Evolutionary conservation across 2,797 vertebrate species (phyloP), one percentile per base, ranked within the genome.

Genomic region (Coranthus polyacanthus): DNA sequence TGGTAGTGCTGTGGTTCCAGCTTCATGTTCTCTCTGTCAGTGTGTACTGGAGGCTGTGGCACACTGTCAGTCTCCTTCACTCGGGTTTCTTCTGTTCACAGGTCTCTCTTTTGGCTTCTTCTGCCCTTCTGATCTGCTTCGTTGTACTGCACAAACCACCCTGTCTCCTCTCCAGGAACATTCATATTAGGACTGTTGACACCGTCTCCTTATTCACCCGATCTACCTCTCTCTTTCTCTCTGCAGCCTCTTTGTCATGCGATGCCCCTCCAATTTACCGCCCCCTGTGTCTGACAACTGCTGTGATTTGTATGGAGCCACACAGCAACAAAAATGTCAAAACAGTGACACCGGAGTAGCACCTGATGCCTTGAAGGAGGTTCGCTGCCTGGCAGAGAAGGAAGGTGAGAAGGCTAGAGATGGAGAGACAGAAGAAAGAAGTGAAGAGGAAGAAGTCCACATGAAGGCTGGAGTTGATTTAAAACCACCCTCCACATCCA

Each of bases 261-360:
- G 16, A 26, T 41, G 36, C 39, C 22, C 29, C 16, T 47, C 21
- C 13, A 20, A 6, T 20, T 53, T 59, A 54, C 24, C 12, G 21
- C 21, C 16, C 8, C 24, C 37, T 2, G 2, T 34, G 32, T 39
- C 68, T 51, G 37, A 38, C 52, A 57, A 12, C 32, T 42, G 49
- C 24, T 47, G 42, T 61, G 57, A 68, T 63, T 47, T 36, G 24
- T 53, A 21, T n/a, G 42, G 55, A 43, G 26, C 39, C 2, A 6
- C 46, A 47, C 41, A 41, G 26, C 41, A 58, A 46, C 41, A 8
- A 12, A 66, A 54, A 36, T 59, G 54, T 72, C 61, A 66, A 59
- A 72, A 50, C 56, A 67, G n/a, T 36, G 44, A 66, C 55, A 60
- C 37, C 20, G 0, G 8, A 61, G 55, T 6, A 5, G 4, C 44